phyloP scores from a whole-genome alignment of 2,888 invertebrate species.

The Drosophila pegasa region DNA sequence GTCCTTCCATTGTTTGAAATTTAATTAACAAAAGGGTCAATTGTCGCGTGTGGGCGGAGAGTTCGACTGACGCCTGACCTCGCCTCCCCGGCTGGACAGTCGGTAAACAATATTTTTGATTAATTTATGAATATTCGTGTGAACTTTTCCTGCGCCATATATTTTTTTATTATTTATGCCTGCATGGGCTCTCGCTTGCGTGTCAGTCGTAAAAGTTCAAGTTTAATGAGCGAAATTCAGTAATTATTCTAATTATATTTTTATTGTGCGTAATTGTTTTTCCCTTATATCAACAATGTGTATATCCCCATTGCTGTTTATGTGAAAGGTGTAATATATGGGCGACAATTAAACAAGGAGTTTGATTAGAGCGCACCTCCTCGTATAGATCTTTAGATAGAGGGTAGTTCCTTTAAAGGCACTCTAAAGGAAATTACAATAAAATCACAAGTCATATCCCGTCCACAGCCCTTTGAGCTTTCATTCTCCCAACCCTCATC shows the following conservation, averaged over 20 bases:
- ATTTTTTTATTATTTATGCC: slow-evolving; percentile 55
- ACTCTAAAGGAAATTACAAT: neutral
- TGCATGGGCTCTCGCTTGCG: slow-evolving; percentile 59
- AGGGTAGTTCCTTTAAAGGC: neutral
- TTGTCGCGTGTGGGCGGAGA: slow-evolving; percentile 69
- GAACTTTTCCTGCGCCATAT: slow-evolving; percentile 51
- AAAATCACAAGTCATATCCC: slow-evolving; percentile 32
- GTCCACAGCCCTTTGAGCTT: slow-evolving; percentile 17
- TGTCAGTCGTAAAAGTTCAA: slow-evolving; percentile 58
- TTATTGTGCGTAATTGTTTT: slow-evolving; percentile 63
- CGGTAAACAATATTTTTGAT: slow-evolving; percentile 76
- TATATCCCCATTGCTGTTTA: slow-evolving; percentile 33
- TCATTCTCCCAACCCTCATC: slow-evolving; percentile 6
- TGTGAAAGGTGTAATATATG: slow-evolving; percentile 47
- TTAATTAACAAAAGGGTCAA: slow-evolving; percentile 82
- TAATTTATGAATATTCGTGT: slow-evolving; percentile 81
- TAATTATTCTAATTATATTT: slow-evolving; percentile 66
- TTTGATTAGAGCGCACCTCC: neutral
- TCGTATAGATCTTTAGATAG: neutral
- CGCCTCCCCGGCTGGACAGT: slow-evolving; percentile 33
- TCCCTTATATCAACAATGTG: slow-evolving; percentile 35
- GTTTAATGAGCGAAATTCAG: slow-evolving; percentile 63
- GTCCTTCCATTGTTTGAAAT: slow-evolving; percentile 68
- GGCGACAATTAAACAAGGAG: slow-evolving; percentile 25
- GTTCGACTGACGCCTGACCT: slow-evolving; percentile 10